Percentiles rank a stretch among this genome's conserved stretches.
These are phyloP conservation scores for Murina feae DNA, from an alignment of 2,113 vertebrate species.

Conservation along the genomic window DNA sequence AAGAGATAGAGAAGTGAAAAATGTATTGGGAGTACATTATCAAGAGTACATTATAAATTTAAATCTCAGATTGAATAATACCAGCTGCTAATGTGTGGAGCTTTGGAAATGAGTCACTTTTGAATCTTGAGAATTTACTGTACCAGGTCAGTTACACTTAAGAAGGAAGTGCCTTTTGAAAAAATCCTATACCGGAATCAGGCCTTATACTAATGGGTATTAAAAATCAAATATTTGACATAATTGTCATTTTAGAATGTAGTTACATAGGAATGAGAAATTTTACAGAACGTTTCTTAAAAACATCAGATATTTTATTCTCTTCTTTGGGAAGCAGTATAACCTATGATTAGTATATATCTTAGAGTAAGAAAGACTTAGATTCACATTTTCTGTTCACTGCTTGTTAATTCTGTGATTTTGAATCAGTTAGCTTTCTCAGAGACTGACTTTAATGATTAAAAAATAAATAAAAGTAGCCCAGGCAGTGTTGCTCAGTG, in stretches of 20 bases:
- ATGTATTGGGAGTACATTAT: slow-evolving; percentile 85
- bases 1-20: slow-evolving; percentile 81
- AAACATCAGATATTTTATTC: not conserved
- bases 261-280: slow-evolving; percentile 8
- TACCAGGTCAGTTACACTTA: slow-evolving; percentile 81
- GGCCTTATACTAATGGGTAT: slow-evolving; percentile 57
- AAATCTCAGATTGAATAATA: slow-evolving; percentile 85
- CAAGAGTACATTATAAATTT: slow-evolving; percentile 87
- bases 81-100: slow-evolving; percentile 83
- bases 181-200: slow-evolving; percentile 68
- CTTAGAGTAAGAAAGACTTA: not conserved
- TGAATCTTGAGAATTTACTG: slow-evolving; percentile 81
- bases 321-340: not conserved
- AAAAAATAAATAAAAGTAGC: not conserved
- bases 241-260: not conserved
- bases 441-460: not conserved
- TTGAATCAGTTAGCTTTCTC: not conserved
- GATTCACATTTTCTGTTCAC: not conserved
- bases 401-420: not conserved
- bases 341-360: not conserved
- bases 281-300: not conserved
- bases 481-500: too few relatives aligned
- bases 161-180: slow-evolving; percentile 78
- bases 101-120: slow-evolving; percentile 82
- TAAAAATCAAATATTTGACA: slow-evolving; percentile 60